Conservation (phyloP, 2,797 vertebrate genomes). For the Caiman crocodilus region DNA sequence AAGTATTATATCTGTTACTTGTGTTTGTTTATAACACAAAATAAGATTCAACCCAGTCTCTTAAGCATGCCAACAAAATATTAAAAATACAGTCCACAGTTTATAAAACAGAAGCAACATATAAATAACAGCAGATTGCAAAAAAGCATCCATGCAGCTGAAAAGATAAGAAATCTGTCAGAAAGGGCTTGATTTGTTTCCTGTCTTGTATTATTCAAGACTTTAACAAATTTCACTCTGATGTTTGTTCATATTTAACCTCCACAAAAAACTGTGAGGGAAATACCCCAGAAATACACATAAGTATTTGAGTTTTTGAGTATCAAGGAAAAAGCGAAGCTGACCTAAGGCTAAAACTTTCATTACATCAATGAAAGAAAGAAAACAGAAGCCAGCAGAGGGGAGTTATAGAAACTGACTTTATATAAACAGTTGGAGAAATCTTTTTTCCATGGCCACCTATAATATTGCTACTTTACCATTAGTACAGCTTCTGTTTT, state of each 20-base stretch:
- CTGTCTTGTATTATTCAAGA: conserved; percentile 32
- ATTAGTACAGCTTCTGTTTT: conserved; percentile 59
- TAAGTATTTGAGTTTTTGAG: conserved; percentile 68
- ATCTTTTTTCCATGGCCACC: conserved; percentile 76
- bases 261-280: conserved; percentile 72
- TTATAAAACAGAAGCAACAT: conserved; percentile 67
- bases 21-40: conserved; percentile 56
- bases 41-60: conserved; percentile 35
- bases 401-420: conserved; percentile 81
- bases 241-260: conserved; percentile 53
- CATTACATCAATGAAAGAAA: conserved; percentile 77
- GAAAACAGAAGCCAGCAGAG: conserved; percentile 80
- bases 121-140: conserved; percentile 63
- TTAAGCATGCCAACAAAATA: conserved; percentile 23
- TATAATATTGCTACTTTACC: conserved; percentile 77
- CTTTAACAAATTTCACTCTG: conserved; percentile 58
- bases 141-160: conserved; percentile 50
- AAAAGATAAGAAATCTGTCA: conserved; percentile 44
- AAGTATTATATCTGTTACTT: conserved; percentile 32
- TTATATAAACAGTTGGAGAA: conserved; percentile 78
- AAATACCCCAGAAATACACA: conserved; percentile 56
- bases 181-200: conserved; percentile 6
- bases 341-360: conserved; percentile 77
- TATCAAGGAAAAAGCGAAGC: conserved; percentile 54
- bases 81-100: conserved; percentile 53